Percentiles rank a stretch among this genome's conserved stretches.
These are phyloP conservation scores for Euclidia mi DNA, from an alignment of 2,888 invertebrate genomes.

Conservation along the genomic window DNA sequence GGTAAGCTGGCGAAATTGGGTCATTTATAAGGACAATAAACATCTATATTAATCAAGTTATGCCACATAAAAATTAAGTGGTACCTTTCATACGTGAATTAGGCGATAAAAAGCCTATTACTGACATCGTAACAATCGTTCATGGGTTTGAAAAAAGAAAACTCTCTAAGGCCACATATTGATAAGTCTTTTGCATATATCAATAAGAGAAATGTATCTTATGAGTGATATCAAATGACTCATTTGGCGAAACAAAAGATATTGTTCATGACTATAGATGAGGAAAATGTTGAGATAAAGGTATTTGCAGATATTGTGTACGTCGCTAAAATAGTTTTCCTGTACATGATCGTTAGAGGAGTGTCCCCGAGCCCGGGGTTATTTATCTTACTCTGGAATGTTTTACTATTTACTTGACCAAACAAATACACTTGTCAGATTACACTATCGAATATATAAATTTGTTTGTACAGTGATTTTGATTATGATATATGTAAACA, in stretches of 20 bases:
- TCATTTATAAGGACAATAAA: constrained; percentile 22
- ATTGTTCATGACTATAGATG: constrained; percentile 1
- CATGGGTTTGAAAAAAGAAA: constrained; percentile 17
- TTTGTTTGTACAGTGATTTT: too few species aligned
- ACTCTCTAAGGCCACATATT: too few species aligned
- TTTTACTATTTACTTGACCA: constrained; percentile 17
- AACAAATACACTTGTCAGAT: constrained; percentile 20
- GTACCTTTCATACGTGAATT: constrained; percentile 24
- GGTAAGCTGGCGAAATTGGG: constrained; percentile 4
- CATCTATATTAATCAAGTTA: constrained; percentile 27
- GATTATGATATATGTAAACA: too few species aligned
- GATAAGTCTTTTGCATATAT: not conserved
- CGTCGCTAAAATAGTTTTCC: constrained; percentile 19
- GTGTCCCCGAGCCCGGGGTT: constrained; percentile 9
- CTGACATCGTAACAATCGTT: constrained; percentile 10
- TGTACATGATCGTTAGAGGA: constrained; percentile 20
- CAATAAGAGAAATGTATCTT: not conserved
- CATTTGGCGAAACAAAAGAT: constrained; percentile 3
- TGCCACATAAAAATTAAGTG: constrained; percentile 25
- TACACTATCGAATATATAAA: constrained; percentile 1
- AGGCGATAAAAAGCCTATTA: constrained; percentile 32
- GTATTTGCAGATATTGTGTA: constrained; percentile 24
- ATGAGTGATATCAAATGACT: constrained; percentile 2
- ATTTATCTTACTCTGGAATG: constrained; percentile 30
- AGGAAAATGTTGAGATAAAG: constrained; percentile 15